Conservation (phyloP, 1,140 invertebrate genomes). For the Drosophila punjabiensis region DNA sequence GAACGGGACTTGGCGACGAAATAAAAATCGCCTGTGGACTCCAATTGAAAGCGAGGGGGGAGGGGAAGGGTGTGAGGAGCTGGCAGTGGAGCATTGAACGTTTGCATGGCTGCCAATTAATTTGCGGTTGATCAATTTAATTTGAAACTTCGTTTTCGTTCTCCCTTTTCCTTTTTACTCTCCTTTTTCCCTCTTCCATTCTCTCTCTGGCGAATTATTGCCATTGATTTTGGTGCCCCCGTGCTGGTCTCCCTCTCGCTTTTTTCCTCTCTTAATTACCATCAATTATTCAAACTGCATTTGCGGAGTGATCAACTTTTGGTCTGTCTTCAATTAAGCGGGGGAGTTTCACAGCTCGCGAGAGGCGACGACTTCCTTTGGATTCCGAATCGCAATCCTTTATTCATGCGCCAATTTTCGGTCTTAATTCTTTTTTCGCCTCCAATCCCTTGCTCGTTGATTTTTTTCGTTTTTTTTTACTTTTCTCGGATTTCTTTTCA, state of each 20-base stretch:
- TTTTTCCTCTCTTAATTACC: slow-evolving; percentile 73
- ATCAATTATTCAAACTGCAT: slow-evolving; percentile 85
- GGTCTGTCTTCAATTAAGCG: slow-evolving; percentile 71
- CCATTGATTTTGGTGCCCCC: slow-evolving; percentile 75
- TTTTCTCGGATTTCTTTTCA: slow-evolving; percentile 18
- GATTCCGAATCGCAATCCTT: slow-evolving; percentile 40
- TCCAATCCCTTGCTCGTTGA: neutral
- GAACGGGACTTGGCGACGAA: slow-evolving; percentile 51
- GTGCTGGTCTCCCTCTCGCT: slow-evolving; percentile 21
- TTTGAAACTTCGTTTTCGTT: slow-evolving; percentile 68
- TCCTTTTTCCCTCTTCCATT: neutral
- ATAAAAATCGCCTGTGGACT: slow-evolving; percentile 23
- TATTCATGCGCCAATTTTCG: slow-evolving; percentile 40
- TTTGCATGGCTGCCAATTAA: slow-evolving; percentile 83
- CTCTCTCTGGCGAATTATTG: slow-evolving; percentile 77
- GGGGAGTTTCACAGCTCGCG: slow-evolving; percentile 31
- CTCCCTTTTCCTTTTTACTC: slow-evolving; percentile 9
- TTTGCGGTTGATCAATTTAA: slow-evolving; percentile 85
- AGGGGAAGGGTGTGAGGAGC: slow-evolving; percentile 16
- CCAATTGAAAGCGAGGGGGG: slow-evolving; percentile 30
- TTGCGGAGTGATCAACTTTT: slow-evolving; percentile 83
- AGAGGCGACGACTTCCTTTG: slow-evolving; percentile 13
- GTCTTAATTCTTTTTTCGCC: slow-evolving; percentile 46
- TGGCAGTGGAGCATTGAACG: slow-evolving; percentile 54
- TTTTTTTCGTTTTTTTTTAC: neutral